Evolutionary conservation across 2,113 vertebrate genomes (phyloP), one percentile per base, ranked within the genome.

Genomic region (Physeter macrocephalus): DNA sequence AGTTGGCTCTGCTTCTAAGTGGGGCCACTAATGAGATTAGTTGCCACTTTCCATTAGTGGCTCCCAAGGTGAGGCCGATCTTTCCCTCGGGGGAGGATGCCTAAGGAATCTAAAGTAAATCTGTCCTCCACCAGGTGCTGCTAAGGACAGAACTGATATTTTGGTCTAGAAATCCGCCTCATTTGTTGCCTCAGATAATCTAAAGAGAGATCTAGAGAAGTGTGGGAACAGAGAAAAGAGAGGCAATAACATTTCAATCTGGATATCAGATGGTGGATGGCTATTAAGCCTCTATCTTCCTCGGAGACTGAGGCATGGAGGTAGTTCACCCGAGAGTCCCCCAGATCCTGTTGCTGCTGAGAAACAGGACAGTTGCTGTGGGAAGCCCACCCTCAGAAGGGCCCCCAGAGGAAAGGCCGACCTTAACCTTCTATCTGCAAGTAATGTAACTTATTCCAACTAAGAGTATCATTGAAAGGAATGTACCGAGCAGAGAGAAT

Each of bases 11-110:
- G n/a, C 59, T 77, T 66, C 41, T 31, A 78, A 62, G 61, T 52
- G 52, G 72, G 43, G 36, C 27, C 66, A 25, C 78, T 96, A 88
- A 96, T 61, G 91, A 85, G 81, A 96, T 82, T 31, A 49, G 85
- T 21, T 46, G 64, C 71, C 59, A 46, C 62, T 95, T 94, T 71
- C 59, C 64, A 90, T 69, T 46, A 64, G 80, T 2, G 36, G 82
- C 27, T 78, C 59, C 46, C 31, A 46, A 80, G 82, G 67, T 14
- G 21, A 39, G 71, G n/a, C 57, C 27, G 6, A 11, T 57, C 21
- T 36, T 31, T 49, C 39, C 36, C 41, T 31, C 0, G 7, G 41
- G 54, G 43, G 7, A 77, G 8, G 54, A 71, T 9, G 90, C 57
- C 52, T 29, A 41, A 86, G 84, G 75, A 85, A 61, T 84, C n/a